A percentile compares a stretch with the other conserved stretches of the same genome.
These are phyloP conservation scores for Epirrhoe alternata DNA, from an alignment of 2,888 invertebrate genomes.

Conservation along the genomic window DNA sequence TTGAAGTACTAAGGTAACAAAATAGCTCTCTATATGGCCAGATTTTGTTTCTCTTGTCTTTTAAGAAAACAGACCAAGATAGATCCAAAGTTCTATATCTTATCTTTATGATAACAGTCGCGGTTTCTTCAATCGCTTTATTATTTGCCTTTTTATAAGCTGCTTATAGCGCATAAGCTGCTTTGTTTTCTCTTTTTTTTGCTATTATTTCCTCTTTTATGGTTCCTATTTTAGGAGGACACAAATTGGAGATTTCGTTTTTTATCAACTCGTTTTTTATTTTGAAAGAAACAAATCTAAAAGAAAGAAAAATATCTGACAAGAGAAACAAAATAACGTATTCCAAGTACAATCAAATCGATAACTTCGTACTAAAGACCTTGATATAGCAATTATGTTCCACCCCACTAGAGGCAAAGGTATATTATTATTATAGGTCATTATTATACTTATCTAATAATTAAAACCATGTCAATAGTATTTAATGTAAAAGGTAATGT, in stretches of 20 bases:
- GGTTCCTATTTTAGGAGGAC: not conserved
- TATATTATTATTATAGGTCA: not conserved
- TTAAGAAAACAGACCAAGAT: not conserved
- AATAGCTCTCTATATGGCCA: not conserved
- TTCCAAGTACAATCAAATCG: constrained; percentile 11
- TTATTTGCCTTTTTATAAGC: not conserved
- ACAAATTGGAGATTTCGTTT: not conserved
- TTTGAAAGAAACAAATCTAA: not conserved
- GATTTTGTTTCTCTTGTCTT: not conserved
- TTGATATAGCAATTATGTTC: constrained; percentile 7
- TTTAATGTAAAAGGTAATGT: no score
- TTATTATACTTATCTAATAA: no score
- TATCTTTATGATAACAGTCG: not conserved
- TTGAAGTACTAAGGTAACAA: no score
- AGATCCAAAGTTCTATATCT: not conserved
- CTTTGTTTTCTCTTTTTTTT: not conserved
- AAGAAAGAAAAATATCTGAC: no score
- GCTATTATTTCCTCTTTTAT: not conserved
- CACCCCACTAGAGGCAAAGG: not conserved
- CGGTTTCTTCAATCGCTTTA: not conserved
- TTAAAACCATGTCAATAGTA: no score
- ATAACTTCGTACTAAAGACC: constrained; percentile 18
- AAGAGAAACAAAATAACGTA: no score
- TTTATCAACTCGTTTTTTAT: not conserved
- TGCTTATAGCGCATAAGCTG: not conserved